Evolutionary conservation across 2,888 invertebrate genomes (phyloP), one percentile per base, ranked within the genome.

Genomic region (Cryptus armator): DNA sequence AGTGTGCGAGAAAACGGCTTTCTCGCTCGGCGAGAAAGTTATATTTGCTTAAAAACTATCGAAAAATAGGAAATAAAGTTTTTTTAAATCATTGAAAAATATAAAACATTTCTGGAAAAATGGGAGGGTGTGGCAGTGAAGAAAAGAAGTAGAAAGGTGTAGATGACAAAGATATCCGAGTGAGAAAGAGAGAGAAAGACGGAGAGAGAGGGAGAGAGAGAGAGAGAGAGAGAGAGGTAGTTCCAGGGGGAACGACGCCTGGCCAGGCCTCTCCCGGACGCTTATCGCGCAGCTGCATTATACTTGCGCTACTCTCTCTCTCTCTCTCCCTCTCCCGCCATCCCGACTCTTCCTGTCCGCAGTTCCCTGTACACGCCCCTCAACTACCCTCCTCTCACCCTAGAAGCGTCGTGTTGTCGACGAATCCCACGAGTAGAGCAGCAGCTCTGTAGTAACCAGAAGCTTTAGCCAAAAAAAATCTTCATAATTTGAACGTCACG

Each of bases 261-360:
- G 81, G 84, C 84, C 84, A 76, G 80, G 71, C 80, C 80, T 84
- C 84, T 84, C 75, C 84, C 84, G 80, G 84, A 84, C 71, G 80
- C 84, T 84, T 82, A 83, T 75, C 83, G 80, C 80, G 81, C 81
- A 84, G 77, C 81, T 81, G 84, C 84, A 84, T 84, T 84, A 80
- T 84, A 84, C 84, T 84, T 80, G 84, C 80, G 75, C 84, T 84
- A 68, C 84, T 56, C 67, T 71, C 84, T 74, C 83, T 53, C 84
- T 32, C 67, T 64, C 53, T 77, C 29, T n/a, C 74, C 37, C 68
- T 79, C 64, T 67, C 29, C 51, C 75, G n/a, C 46, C 48, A 12
- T 32, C 37, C 74, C 67, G 16, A 24, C 64, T 70, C 76, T 84
- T 74, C 76, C 80, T 82, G 80, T 86, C 80, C 80, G 62, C 83